These are phyloP conservation scores for Phrynosoma blainvillii DNA, from an alignment of 2,113 vertebrate genomes.

Conservation along the genomic window DNA sequence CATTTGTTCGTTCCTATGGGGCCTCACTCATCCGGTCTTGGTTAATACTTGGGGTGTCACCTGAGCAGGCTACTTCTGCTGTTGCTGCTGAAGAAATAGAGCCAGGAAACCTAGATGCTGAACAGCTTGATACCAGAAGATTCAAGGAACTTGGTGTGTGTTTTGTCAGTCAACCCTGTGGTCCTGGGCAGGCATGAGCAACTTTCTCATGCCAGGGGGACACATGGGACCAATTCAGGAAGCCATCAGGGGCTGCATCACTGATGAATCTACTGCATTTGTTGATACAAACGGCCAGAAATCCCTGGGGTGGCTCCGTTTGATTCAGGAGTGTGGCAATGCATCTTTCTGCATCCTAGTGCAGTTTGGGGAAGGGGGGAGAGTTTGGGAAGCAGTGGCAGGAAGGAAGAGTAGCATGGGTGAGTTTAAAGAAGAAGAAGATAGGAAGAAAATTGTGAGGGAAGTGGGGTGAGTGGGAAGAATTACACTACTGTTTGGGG, in stretches of 20 bases:
- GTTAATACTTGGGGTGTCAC: slow-evolving; percentile 68
- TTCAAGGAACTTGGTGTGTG: slow-evolving; percentile 69
- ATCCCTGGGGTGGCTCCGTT: not conserved
- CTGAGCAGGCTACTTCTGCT: slow-evolving; percentile 44
- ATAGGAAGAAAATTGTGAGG: not conserved
- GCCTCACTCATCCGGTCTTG: slow-evolving; percentile 78
- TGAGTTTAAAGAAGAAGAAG: not conserved
- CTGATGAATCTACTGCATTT: too few relatives aligned
- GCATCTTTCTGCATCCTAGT: not conserved
- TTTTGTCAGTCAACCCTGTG: not conserved
- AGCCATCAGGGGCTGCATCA: not conserved
- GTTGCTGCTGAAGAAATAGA: not conserved
- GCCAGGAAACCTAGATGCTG: not conserved
- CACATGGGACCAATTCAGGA: not conserved
- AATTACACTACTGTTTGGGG: not conserved
- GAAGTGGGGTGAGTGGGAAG: not conserved
- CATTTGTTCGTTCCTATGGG: slow-evolving; percentile 82
- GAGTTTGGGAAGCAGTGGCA: not conserved
- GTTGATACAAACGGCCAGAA: not conserved
- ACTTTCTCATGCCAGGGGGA: not conserved
- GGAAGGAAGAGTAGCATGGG: not conserved
- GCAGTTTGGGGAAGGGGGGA: not conserved
- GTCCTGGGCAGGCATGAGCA: not conserved
- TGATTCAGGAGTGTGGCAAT: too few relatives aligned
- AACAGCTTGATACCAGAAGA: slow-evolving; percentile 1